Evolutionary conservation across 2,113 vertebrate genomes (phyloP).

Genomic region (Cyprinus carpio): DNA sequence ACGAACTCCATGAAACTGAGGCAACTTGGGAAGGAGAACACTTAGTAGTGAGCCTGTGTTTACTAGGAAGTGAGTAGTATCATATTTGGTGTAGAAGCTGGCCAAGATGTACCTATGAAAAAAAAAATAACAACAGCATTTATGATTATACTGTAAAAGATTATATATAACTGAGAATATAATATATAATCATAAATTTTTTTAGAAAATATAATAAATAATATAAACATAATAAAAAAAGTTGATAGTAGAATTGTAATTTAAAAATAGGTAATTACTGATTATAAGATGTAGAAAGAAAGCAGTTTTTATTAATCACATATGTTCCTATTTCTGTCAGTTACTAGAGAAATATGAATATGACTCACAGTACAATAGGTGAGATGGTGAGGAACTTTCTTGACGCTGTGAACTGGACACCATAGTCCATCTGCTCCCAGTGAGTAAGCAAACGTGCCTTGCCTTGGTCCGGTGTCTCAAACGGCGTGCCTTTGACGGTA

Average conservation of each 20-base stretch:
- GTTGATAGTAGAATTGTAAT: no score
- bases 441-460: constrained; percentile 89
- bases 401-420: constrained; percentile 89
- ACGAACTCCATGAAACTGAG: constrained; percentile 92
- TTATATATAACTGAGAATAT: no score
- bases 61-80: constrained; percentile 85
- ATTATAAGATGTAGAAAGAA: background rate
- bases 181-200: no score
- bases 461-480: constrained; percentile 93
- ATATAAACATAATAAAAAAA: no score
- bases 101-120: constrained; percentile 85
- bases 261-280: background rate
- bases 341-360: background rate
- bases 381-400: constrained; percentile 94
- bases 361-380: constrained; percentile 88
- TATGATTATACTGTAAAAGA: background rate
- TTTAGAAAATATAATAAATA: no score
- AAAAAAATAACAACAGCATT: background rate
- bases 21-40: constrained; percentile 90
- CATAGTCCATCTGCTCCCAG: constrained; percentile 96
- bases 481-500: constrained; percentile 91
- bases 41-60: constrained; percentile 89
- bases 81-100: constrained; percentile 96
- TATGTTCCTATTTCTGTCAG: background rate
- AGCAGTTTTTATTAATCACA: background rate